Evolutionary conservation across 2,113 vertebrate genomes (phyloP).

Genomic region (Paratilapia polleni): DNA sequence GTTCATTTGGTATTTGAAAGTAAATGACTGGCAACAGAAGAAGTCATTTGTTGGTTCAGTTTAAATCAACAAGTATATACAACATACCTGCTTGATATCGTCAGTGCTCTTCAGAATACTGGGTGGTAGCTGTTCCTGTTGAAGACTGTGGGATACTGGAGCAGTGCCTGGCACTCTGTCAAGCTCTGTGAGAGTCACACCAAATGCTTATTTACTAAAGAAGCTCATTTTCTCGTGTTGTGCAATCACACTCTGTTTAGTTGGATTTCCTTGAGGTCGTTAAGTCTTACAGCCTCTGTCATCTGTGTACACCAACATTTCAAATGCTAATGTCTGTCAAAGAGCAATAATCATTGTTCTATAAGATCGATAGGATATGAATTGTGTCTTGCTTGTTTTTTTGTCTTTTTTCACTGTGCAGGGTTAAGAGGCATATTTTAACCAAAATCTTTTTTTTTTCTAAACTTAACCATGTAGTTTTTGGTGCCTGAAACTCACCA

Average conservation of each 20-base stretch:
- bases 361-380: neutral
- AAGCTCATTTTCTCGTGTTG: constrained; percentile 44
- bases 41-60: constrained; percentile 8
- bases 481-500: neutral
- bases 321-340: neutral
- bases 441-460: no score
- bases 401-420: neutral
- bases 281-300: neutral
- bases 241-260: constrained; percentile 16
- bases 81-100: neutral
- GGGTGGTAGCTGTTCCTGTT: constrained; percentile 30
- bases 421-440: neutral
- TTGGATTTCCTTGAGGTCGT: constrained; percentile 17
- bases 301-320: constrained; percentile 24
- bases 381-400: neutral
- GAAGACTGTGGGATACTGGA: constrained; percentile 6
- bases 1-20: constrained; percentile 5
- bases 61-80: constrained; percentile 9
- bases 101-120: constrained; percentile 14
- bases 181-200: constrained; percentile 19
- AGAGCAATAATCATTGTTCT: neutral
- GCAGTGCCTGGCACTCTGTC: constrained; percentile 2
- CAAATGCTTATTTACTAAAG: constrained; percentile 43
- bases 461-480: neutral
- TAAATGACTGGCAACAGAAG: constrained; percentile 40